Percentiles rank a stretch among this genome's conserved stretches.
Conservation (phyloP, 2,888 invertebrate species). For the Belgica antarctica region DNA sequence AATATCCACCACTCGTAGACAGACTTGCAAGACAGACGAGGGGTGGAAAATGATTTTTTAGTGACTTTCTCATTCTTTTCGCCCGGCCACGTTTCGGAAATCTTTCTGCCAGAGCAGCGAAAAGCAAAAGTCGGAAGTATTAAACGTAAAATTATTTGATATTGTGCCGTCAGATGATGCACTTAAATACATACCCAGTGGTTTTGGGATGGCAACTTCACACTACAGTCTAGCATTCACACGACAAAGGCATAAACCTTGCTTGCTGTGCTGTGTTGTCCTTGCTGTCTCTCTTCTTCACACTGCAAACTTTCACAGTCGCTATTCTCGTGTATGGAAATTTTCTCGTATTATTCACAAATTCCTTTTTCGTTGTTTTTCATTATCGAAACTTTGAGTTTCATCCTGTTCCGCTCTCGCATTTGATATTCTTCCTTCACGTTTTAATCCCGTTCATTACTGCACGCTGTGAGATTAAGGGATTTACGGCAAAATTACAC, state of each 20-base stretch:
- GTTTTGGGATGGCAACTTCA: conserved; percentile 22
- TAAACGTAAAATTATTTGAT: conserved; percentile 26
- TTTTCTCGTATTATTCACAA: conserved; percentile 10
- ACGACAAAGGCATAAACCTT: too few species aligned
- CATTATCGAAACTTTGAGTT: not conserved
- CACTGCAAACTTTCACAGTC: not conserved
- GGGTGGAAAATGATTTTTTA: not conserved
- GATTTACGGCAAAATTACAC: conserved; percentile 13
- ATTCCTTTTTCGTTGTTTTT: conserved; percentile 16
- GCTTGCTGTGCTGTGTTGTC: too few species aligned
- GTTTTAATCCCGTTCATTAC: conserved; percentile 34
- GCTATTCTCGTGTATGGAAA: conserved; percentile 1
- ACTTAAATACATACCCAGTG: conserved; percentile 31
- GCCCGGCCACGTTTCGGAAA: too few species aligned
- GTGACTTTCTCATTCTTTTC: too few species aligned
- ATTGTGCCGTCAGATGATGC: conserved; percentile 5
- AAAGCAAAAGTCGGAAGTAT: conserved; percentile 32
- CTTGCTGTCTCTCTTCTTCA: not conserved
- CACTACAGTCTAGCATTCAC: conserved; percentile 29
- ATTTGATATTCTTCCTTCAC: not conserved
- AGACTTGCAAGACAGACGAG: not conserved
- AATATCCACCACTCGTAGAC: conserved; percentile 10
- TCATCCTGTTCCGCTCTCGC: not conserved
- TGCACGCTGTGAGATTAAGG: not conserved
- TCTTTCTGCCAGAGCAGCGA: conserved; percentile 14